Conservation (phyloP, 2,113 vertebrate species). For the Falcunculus frontatus region DNA sequence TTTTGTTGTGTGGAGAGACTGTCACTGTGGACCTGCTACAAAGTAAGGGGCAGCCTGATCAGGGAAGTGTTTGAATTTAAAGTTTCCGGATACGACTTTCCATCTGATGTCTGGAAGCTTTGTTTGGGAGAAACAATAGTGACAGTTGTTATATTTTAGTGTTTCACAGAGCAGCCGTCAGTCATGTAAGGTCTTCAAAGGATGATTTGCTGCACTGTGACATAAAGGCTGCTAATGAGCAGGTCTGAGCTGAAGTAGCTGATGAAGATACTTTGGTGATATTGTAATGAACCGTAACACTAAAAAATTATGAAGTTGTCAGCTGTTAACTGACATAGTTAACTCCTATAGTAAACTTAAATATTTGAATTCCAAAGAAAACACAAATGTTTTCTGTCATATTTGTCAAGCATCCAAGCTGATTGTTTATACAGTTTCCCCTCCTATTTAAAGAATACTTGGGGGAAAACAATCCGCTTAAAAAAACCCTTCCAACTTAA, state of each 20-base stretch:
- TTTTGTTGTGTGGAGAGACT: background rate
- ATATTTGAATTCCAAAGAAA: background rate
- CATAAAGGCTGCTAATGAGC: background rate
- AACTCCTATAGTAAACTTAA: background rate
- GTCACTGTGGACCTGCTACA: background rate
- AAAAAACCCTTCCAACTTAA: slow-evolving; percentile 6
- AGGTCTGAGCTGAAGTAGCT: background rate
- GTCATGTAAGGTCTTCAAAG: background rate
- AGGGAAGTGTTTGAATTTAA: background rate
- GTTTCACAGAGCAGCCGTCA: background rate
- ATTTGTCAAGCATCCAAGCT: background rate
- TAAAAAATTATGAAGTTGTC: background rate
- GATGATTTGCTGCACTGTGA: background rate
- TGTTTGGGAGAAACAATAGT: background rate
- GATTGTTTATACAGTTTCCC: background rate
- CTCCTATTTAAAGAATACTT: slow-evolving; percentile 16
- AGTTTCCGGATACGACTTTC: background rate
- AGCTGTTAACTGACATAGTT: background rate
- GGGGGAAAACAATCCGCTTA: background rate
- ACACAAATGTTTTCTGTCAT: background rate
- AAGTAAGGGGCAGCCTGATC: background rate
- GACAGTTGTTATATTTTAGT: background rate
- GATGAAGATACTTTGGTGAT: background rate
- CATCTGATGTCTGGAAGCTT: background rate
- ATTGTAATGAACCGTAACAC: background rate